Evolutionary conservation across 2,113 vertebrate genomes (phyloP).

Genomic region (Corythaeola cristata): DNA sequence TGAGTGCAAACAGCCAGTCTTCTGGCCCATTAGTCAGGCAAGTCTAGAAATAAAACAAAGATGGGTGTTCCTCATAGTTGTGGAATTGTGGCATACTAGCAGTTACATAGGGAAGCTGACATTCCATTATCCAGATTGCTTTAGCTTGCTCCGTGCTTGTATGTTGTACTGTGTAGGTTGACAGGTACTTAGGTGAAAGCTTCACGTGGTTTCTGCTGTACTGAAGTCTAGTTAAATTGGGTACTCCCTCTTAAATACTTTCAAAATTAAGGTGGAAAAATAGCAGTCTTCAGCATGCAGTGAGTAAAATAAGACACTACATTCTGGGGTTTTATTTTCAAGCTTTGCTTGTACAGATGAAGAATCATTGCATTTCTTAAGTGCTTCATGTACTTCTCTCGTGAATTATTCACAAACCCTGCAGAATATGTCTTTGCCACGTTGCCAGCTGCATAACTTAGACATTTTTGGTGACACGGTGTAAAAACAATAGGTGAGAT

Average conservation of each 20-base stretch:
- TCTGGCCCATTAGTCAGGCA: neutral
- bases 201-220: neutral
- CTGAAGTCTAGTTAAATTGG: neutral
- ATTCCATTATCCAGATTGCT: neutral
- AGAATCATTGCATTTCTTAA: neutral
- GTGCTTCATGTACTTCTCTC: neutral
- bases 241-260: neutral
- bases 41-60: neutral
- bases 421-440: neutral
- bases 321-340: neutral
- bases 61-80: neutral
- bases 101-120: neutral
- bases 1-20: neutral
- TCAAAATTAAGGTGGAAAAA: neutral
- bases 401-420: constrained; percentile 1
- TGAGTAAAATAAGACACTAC: neutral
- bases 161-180: neutral
- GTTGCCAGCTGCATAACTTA: neutral
- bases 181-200: neutral
- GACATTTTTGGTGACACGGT: neutral
- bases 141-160: neutral
- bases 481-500: constrained; percentile 9
- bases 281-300: neutral
- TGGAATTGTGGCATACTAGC: neutral
- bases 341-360: neutral